A percentile compares a stretch with the other conserved stretches of the same genome.
phyloP scores from a whole-genome alignment of 2,113 vertebrate genomes.

The Dasypus novemcinctus region DNA sequence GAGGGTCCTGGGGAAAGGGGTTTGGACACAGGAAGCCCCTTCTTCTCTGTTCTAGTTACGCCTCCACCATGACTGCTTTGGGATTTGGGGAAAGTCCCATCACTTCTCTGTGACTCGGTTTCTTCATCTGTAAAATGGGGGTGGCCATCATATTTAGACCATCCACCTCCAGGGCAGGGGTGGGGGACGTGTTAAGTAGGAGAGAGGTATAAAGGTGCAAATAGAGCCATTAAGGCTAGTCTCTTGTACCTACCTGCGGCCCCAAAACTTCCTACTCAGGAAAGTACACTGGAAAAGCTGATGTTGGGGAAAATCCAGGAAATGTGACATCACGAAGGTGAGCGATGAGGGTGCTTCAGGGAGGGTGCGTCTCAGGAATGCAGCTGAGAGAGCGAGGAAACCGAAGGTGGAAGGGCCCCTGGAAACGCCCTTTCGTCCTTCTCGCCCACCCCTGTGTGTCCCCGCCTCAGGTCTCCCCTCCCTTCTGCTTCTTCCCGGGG shows the following conservation, averaged over 20 bases:
- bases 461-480: neutral
- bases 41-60: neutral
- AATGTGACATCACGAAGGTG: accelerated
- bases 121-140: neutral
- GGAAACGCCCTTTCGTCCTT: no score
- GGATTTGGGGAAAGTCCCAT: neutral
- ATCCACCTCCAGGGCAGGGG: neutral
- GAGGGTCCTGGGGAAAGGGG: neutral
- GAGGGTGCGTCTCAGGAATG: neutral
- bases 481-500: neutral
- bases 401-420: neutral
- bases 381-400: neutral
- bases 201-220: neutral
- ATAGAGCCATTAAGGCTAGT: neutral
- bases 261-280: neutral
- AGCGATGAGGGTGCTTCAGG: neutral
- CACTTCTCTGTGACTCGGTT: neutral
- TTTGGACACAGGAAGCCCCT: neutral
- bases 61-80: neutral
- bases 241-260: no score
- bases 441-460: no score
- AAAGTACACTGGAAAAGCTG: neutral
- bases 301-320: neutral
- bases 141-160: no score
- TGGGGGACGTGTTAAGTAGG: no score